Evolutionary conservation across 2,113 vertebrate genomes (phyloP), one percentile per base, ranked within the genome.

Genomic region (Rattus rattus): DNA sequence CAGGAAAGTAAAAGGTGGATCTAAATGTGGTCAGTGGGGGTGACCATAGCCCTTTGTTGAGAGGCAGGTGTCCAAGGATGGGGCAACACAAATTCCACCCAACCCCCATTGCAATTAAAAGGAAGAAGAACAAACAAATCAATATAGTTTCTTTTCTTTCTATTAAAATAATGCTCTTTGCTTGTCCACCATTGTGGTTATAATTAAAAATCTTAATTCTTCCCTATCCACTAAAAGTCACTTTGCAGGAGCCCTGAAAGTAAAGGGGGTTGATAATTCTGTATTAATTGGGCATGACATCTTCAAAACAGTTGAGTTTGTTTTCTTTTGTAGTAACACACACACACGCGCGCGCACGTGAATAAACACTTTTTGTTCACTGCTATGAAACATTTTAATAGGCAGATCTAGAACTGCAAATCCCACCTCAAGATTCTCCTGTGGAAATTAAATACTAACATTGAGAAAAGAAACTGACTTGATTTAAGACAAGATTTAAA

Each of bases 101-200:
- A 90, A 79, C 83, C 91, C 54, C 22, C 67, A 67, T 59, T 36
- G 61, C 47, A 84, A 96, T 87, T 87, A 95, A 47, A 96, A 89
- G 90, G 39, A 97, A 93, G 47, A 43, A 92, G 65, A 49, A 93
- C 96, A 97, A 92, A 97, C 95, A 96, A 96, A 97, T 96, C 96
- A 88, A 28, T 94, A 59, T 92, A 30, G 12, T 20, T 90, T 77
- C 84, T 90, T 91, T 92, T 94, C 54, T 91, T 59, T 30, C 65
- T 92, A 90, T 96, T 95, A 91, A 95, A 98, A 97, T 92, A 97
- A 90, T 97, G 84, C 96, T 92, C 77, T 93, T 96, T 98, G 94
- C 67, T 88, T 96, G 93, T 95, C 95, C 72, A 96, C 89, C 63
- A 88, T 3, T 97, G 94, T 92, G 93, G 72, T 20, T 97, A 47